phyloP scores from a whole-genome alignment of 1,140 invertebrate species.

The Aphelinus certus region DNA sequence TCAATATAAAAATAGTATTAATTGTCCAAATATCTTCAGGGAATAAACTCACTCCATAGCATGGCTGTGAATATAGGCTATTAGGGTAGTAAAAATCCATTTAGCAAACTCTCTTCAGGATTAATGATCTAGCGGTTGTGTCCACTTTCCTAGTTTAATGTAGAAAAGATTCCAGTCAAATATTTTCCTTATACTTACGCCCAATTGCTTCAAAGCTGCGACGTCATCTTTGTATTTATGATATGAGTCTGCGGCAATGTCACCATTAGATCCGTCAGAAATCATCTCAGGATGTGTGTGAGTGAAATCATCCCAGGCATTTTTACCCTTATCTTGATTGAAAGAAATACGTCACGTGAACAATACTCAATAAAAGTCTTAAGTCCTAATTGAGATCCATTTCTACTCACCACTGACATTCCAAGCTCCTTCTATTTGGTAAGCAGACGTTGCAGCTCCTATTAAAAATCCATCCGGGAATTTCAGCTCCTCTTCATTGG shows the following conservation, averaged over 20 bases:
- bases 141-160: too few relatives aligned
- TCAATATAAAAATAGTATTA: too few relatives aligned
- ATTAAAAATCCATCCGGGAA: conserved; percentile 68
- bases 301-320: conserved; percentile 55
- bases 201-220: conserved; percentile 60
- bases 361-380: too few relatives aligned
- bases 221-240: conserved; percentile 66
- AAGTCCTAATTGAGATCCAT: too few relatives aligned
- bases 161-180: too few relatives aligned
- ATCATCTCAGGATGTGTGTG: conserved; percentile 52
- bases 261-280: conserved; percentile 64
- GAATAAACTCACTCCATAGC: too few relatives aligned
- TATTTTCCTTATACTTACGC: conserved; percentile 51
- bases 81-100: too few relatives aligned
- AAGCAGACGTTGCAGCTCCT: conserved; percentile 69
- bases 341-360: too few relatives aligned
- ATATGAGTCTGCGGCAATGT: conserved; percentile 65
- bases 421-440: conserved; percentile 73
- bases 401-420: conserved; percentile 65
- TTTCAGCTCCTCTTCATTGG: neutral
- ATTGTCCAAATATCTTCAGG: too few relatives aligned
- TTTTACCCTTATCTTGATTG: conserved; percentile 59
- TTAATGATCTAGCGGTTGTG: neutral
- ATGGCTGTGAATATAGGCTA: too few relatives aligned
- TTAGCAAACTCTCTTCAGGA: too few relatives aligned